phyloP scores from a whole-genome alignment of 2,888 invertebrate genomes.

The Brassicogethes aeneus region DNA sequence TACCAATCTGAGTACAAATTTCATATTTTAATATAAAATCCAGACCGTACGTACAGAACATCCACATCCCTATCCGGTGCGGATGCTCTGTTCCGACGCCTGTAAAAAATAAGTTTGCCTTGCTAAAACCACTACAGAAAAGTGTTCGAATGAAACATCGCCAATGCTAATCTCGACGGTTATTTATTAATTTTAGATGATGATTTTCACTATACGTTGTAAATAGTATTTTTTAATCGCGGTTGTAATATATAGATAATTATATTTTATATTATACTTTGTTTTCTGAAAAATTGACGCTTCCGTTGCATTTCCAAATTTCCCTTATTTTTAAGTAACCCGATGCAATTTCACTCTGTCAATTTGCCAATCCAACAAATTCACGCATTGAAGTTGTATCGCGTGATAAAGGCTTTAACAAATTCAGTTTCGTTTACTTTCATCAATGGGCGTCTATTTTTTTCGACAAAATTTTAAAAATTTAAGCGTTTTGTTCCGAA shows the following conservation, averaged over 20 bases:
- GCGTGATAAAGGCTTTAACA: constrained; percentile 1
- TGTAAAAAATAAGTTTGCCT: constrained; percentile 1
- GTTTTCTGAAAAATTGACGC: not conserved
- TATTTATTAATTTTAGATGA: no score
- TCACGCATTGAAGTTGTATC: constrained; percentile 1
- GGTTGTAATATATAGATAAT: constrained; percentile 14
- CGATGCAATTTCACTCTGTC: not conserved
- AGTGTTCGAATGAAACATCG: constrained; percentile 14
- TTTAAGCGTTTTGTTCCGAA: constrained; percentile 6
- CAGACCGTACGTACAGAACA: not conserved
- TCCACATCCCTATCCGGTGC: not conserved
- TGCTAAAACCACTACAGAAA: constrained; percentile 20
- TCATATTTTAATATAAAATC: constrained; percentile 9
- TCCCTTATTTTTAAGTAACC: not conserved
- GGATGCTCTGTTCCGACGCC: not conserved
- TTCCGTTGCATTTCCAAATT: no score
- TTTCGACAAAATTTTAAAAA: not conserved
- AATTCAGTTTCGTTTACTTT: not conserved
- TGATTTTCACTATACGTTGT: constrained; percentile 20
- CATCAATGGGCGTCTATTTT: not conserved
- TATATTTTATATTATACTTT: constrained; percentile 3
- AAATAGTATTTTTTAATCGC: constrained; percentile 22
- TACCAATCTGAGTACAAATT: constrained; percentile 14
- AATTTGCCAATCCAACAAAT: not conserved
- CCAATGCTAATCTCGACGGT: constrained; percentile 9